phyloP scores from a whole-genome alignment of 1,140 invertebrate species.

The Leptonema lineaticorne region DNA sequence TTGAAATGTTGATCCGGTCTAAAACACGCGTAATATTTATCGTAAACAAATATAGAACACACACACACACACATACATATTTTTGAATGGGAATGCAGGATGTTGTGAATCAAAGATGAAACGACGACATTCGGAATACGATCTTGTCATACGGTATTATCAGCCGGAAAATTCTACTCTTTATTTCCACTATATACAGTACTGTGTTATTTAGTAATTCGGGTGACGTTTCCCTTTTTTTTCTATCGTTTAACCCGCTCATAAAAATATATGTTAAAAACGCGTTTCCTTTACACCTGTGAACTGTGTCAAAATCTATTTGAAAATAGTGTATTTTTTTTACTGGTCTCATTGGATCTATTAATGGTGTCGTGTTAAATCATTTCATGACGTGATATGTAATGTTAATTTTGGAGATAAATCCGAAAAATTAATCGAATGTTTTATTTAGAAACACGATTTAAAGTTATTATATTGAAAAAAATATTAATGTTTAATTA shows the following conservation, averaged over 20 bases:
- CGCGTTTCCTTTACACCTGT: conserved; percentile 18
- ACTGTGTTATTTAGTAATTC: neutral
- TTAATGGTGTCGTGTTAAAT: too few species aligned
- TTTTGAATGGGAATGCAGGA: conserved; percentile 12
- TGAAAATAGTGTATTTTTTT: neutral
- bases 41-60: neutral
- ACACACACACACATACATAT: neutral
- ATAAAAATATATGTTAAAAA: neutral
- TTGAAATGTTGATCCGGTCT: neutral
- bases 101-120: conserved; percentile 21
- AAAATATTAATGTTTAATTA: too few species aligned
- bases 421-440: too few species aligned
- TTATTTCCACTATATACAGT: neutral
- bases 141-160: conserved; percentile 10
- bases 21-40: neutral
- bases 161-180: neutral
- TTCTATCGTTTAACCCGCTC: neutral
- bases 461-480: too few species aligned
- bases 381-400: too few species aligned
- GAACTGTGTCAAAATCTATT: conserved; percentile 4
- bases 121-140: neutral
- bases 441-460: too few species aligned
- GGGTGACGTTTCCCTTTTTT: neutral
- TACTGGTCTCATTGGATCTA: neutral
- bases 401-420: too few species aligned